Evolutionary conservation across 2,888 invertebrate species (phyloP), one percentile per base, ranked within the genome.

Genomic region (Cancer borealis): DNA sequence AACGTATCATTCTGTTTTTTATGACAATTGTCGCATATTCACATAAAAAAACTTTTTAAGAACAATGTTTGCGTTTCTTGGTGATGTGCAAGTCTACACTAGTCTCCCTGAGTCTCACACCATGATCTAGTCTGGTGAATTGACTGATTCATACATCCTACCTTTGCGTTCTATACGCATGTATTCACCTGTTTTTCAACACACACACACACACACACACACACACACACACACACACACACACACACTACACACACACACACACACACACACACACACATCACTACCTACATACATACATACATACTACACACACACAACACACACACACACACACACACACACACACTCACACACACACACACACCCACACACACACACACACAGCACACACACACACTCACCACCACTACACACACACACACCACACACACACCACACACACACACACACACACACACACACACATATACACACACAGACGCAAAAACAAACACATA

Each of bases 141-240:
- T 17, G 66, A 66, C n/a, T 21, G 66, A 66, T 66, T 66, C 66
- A 21, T n/a, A n/a, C 66, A 39, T 39, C 21, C n/a, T 66, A 3
- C 6, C 5, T 21, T 4, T n/a, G n/a, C n/a, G n/a, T n/a, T 6
- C n/a, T n/a, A n/a, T 66, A n/a, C 6, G 8, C 66, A 3, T 66
- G 54, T 4, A 17, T 17, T 21, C 66, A 66, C 21, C 66, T 66
- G 14, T 21, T 21, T 21, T 17, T 39, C 39, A 39, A 66, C 14
- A 66, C 66, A 66, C 66, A 66, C 66, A 66, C 66, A 66, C 66
- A 26, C n/a, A 79, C 26, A 79, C 8, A 79, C 26, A 79, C n/a
- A 79, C 79, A 66, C 66, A 66, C 66, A 66, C 66, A 66, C 66
- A 66, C 66, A 66, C 66, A 66, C 66, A 66, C 66, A 66, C 66